Conservation (phyloP, 2,797 vertebrate species). For the Orestias chungarensis region DNA sequence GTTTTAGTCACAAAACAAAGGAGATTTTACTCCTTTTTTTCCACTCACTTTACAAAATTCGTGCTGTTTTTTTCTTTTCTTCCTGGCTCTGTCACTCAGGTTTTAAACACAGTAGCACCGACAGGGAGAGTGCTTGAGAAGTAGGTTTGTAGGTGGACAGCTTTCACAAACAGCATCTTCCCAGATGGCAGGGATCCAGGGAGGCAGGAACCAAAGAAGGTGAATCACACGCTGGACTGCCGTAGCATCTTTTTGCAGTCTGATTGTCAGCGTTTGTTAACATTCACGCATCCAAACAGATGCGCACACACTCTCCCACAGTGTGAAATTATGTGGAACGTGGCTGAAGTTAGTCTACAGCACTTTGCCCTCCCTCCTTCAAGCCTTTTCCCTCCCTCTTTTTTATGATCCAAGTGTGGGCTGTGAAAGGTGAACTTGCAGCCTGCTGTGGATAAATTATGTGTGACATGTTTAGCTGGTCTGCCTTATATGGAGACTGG, state of each 20-base stretch:
- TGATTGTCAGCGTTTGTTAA: conserved; percentile 64
- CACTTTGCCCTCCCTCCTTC: conserved; percentile 3
- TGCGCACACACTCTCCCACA: conserved; percentile 1
- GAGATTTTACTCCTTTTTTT: conserved; percentile 13
- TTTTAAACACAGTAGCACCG: conserved; percentile 32
- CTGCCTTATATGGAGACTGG: conserved; percentile 87
- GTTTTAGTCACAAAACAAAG: conserved; percentile 36
- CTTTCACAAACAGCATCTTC: conserved; percentile 64
- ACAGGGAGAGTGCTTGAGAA: conserved; percentile 19
- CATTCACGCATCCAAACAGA: conserved; percentile 33
- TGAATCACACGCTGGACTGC: conserved; percentile 58
- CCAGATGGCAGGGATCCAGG: conserved; percentile 55
- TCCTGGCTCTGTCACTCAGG: conserved; percentile 26
- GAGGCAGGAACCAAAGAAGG: conserved; percentile 57
- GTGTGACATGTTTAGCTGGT: conserved; percentile 86
- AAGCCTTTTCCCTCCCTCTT: conserved; percentile 20
- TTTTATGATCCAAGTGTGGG: conserved; percentile 70
- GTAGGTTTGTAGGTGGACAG: conserved; percentile 55
- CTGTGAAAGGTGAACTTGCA: conserved; percentile 83
- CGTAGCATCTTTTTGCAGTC: conserved; percentile 69
- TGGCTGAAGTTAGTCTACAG: conserved; percentile 75
- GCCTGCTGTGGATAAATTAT: conserved; percentile 85
- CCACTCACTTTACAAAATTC: neutral
- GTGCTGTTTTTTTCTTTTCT: conserved; percentile 27
- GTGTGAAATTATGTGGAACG: conserved; percentile 51